Evolutionary conservation across 92 coral and sea anemone species (phyloP).

Genomic region (Siderastrea radians): DNA sequence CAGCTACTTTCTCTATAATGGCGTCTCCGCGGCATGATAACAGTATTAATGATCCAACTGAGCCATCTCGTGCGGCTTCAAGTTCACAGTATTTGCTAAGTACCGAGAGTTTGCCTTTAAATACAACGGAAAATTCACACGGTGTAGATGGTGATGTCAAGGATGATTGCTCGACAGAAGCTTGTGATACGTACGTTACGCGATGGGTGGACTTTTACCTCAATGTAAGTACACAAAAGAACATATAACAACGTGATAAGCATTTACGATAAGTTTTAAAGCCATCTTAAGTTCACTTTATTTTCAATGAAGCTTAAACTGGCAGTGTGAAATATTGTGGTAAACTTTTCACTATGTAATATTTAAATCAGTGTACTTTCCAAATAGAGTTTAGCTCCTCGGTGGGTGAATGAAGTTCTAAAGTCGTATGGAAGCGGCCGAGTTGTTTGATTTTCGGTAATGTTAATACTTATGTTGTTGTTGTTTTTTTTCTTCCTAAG

Average conservation of each 20-base stretch:
- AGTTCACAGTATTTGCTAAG: not conserved
- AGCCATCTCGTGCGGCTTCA: not conserved
- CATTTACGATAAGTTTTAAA: not conserved
- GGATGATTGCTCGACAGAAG: not conserved
- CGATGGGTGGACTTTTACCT: constrained; percentile 77
- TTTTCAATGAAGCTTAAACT: too few relatives aligned
- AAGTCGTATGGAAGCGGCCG: too few relatives aligned
- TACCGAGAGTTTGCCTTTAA: not conserved
- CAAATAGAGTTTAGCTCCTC: too few relatives aligned
- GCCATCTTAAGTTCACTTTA: too few relatives aligned
- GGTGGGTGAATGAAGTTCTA: too few relatives aligned
- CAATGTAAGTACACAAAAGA: constrained; percentile 51
- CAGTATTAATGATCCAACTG: not conserved
- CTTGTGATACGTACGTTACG: constrained; percentile 56
- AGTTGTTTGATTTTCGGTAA: too few relatives aligned
- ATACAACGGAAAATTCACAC: not conserved
- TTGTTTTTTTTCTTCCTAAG: too few relatives aligned
- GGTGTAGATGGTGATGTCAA: not conserved
- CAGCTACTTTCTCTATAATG: not conserved
- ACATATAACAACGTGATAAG: not conserved
- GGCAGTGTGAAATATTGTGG: too few relatives aligned
- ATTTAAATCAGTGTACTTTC: too few relatives aligned
- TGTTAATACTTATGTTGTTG: too few relatives aligned
- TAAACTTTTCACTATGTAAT: too few relatives aligned
- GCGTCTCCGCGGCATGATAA: not conserved